These are phyloP conservation scores for Xylocampa areola DNA, from an alignment of 2,888 invertebrate species.

Conservation along the genomic window DNA sequence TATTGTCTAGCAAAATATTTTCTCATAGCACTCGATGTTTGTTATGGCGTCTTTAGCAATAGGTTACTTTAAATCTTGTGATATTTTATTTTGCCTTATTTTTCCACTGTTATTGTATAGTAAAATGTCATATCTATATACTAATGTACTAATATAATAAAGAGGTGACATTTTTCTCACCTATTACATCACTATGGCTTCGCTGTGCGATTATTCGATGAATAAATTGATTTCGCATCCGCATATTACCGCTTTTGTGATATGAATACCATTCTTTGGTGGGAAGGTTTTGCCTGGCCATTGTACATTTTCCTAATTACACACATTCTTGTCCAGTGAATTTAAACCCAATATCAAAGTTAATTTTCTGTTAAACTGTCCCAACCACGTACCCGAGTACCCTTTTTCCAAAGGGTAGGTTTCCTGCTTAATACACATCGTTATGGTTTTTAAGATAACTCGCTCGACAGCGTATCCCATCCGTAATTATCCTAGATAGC, in stretches of 20 bases:
- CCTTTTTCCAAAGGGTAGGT: constrained; percentile 12
- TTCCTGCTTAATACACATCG: constrained; percentile 20
- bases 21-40: too few relatives aligned
- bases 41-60: too few relatives aligned
- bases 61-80: too few relatives aligned
- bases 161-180: constrained; percentile 27
- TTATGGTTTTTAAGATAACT: constrained; percentile 43
- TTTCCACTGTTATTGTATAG: too few relatives aligned
- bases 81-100: too few relatives aligned
- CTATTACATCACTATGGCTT: neutral
- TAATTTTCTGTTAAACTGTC: constrained; percentile 4
- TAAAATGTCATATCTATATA: too few relatives aligned
- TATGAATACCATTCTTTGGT: too few relatives aligned
- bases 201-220: constrained; percentile 8
- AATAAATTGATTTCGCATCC: neutral
- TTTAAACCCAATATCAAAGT: constrained; percentile 14
- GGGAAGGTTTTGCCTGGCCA: too few relatives aligned
- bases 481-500: constrained; percentile 37
- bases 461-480: constrained; percentile 9
- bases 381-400: neutral
- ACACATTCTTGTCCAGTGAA: neutral
- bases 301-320: neutral
- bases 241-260: neutral
- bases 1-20: too few relatives aligned
- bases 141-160: constrained; percentile 2